Evolutionary conservation across 2,888 invertebrate genomes (phyloP).

Genomic region (Pyrocoelia pectoralis): DNA sequence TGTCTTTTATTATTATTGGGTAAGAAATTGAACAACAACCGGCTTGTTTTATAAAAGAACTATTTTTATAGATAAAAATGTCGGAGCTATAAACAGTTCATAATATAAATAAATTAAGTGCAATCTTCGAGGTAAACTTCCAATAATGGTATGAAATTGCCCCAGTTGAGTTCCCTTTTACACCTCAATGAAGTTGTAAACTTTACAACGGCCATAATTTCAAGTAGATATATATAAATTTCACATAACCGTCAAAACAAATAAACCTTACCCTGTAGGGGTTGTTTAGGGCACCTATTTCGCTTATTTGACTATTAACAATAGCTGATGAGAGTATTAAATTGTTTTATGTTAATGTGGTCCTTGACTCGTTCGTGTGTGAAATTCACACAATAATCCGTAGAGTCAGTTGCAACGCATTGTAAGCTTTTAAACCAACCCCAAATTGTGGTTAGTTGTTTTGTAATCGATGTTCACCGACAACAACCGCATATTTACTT

Average conservation of each 20-base stretch:
- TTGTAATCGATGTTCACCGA: constrained; percentile 24
- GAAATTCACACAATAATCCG: constrained; percentile 38
- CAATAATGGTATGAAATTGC: constrained; percentile 16
- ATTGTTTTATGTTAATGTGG: constrained; percentile 33
- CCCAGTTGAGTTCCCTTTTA: constrained; percentile 29
- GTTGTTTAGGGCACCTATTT: constrained; percentile 30
- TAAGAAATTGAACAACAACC: constrained; percentile 11
- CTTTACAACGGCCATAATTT: constrained; percentile 38
- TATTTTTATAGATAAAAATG: constrained; percentile 23
- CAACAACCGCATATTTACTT: constrained; percentile 15
- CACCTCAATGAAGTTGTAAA: constrained; percentile 40
- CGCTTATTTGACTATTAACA: constrained; percentile 28
- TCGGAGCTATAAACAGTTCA: constrained; percentile 20
- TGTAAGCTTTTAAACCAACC: constrained; percentile 20
- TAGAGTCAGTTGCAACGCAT: background rate
- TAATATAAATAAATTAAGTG: constrained; percentile 17
- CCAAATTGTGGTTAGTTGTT: constrained; percentile 32
- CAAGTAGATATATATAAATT: constrained; percentile 31
- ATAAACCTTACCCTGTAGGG: constrained; percentile 32
- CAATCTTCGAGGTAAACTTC: constrained; percentile 16
- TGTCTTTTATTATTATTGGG: constrained; percentile 30
- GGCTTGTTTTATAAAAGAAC: constrained; percentile 16
- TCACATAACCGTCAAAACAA: constrained; percentile 42
- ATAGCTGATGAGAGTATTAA: constrained; percentile 34
- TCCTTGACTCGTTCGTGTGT: constrained; percentile 33